phyloP scores from a whole-genome alignment of 2,888 invertebrate genomes.

The Caenorhabditis japonica region DNA sequence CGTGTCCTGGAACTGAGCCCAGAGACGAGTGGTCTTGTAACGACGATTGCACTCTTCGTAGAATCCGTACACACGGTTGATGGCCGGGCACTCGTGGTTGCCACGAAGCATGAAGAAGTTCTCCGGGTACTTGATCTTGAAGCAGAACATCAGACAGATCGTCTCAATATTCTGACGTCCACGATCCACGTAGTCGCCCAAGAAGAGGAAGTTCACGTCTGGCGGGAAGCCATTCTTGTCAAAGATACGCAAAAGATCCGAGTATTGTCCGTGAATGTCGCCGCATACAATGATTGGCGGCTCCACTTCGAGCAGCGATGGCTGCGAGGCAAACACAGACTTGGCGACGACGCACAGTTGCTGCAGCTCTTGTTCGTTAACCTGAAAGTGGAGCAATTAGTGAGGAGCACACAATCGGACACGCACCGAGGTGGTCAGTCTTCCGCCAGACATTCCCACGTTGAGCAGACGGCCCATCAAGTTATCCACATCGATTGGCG shows the following conservation, averaged over 20 bases:
- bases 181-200: conserved; percentile 73
- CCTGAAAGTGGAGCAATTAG: not conserved
- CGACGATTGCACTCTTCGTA: conserved; percentile 70
- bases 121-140: conserved; percentile 69
- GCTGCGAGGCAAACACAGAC: conserved; percentile 64
- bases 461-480: conserved; percentile 59
- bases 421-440: conserved; percentile 54
- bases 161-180: conserved; percentile 75
- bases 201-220: conserved; percentile 70
- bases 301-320: conserved; percentile 66
- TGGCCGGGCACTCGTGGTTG: conserved; percentile 72
- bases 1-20: conserved; percentile 68
- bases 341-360: conserved; percentile 62
- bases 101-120: conserved; percentile 74
- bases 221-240: conserved; percentile 74
- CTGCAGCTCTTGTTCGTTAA: conserved; percentile 61
- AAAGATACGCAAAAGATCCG: conserved; percentile 70
- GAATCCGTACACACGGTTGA: conserved; percentile 74
- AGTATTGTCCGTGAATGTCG: conserved; percentile 71
- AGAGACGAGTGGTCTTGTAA: conserved; percentile 66
- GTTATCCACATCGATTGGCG: conserved; percentile 56
- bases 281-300: conserved; percentile 72
- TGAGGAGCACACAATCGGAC: too few species aligned
- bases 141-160: conserved; percentile 72
- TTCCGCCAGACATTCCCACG: conserved; percentile 60